Base-by-base conservation (phyloP, 2,113 vertebrate species). In the Varanus salvator region DNA sequence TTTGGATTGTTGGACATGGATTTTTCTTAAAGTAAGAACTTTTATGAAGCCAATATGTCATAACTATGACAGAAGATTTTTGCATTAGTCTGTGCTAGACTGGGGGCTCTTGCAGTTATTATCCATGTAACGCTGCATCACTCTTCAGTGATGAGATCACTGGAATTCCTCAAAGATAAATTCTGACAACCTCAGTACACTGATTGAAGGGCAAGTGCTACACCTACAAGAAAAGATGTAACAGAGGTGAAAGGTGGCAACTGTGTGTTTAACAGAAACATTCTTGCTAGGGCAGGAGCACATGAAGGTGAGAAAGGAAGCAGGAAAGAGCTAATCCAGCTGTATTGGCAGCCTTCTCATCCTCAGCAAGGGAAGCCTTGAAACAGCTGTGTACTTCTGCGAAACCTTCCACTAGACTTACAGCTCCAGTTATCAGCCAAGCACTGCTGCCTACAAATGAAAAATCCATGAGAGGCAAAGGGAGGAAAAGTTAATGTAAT, bases 401-500 rank as follows among this genome's bases (percentile, higher is more conserved):
- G 66, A 34, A 95, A 77, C 9, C 19, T 72, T 77, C 25, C 0
- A 0, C 86, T 78, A 92, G 83, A 89, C 34, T 87, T 86, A 85
- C 0, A 6, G 2, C 38, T 92, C 69, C 75, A 25, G 52, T 95
- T 91, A 92, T 74, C 90, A 92, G 87, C 48, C 77, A 94, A 80
- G 23, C 34, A 31, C 57, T 86, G 88, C 80, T 93, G 69, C 87
- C 66, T 38, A 29, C 82, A 86, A 91, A 94, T 93, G 93, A 95
- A 95, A 96, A 94, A 96, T 93, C 93, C 90, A 93, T 64, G 81
- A 54, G 2, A 95, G 66, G 48, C 85, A 80, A 0, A 4, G 88
- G 93, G 91, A 95, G 80, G 92, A 93, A 95, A 93, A 71, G 72
- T 78, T 94, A 94, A 95, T 93, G 93, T 66, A 84, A 88, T 89